Base-by-base conservation (phyloP, 1,140 invertebrate genomes). In the Nephotettix cincticeps region DNA sequence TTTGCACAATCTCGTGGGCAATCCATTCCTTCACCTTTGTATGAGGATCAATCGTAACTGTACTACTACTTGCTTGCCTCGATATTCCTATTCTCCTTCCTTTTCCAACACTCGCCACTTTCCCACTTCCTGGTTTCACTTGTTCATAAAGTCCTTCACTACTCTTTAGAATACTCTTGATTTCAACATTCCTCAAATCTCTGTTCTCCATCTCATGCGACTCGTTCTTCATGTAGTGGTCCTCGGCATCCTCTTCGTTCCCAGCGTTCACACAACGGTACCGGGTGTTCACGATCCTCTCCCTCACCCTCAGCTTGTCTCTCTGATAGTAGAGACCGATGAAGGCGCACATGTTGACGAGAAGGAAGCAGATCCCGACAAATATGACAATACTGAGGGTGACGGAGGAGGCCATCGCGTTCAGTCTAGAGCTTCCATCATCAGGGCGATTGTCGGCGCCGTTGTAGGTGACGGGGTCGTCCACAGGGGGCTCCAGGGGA, bases 11-110 rank as follows among this genome's bases (percentile, higher is more conserved):
- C 27, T 74, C 74, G 0, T 91, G 85, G 1, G 90, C 87, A 73
- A 94, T 94, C 92, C 92, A 94, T 69, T 93, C 91, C 68, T 88
- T 86, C 1, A 94, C 92, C 83, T 93, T 93, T 13, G 91, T 90
- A 76, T 93, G 90, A 0, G 92, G 90, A 77, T 93, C 92, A 71
- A 94, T 88, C 0, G 76, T 75, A 1, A 75, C 71, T 2, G 92
- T 93, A 58, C 91, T 93, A 13, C 85, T 87, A 0, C 91, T 93
- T 74, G 90, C 86, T 76, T 91, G 88, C 40, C 91, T 80, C 17
- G 88, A 86, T 11, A 90, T 80, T 79, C 89, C 88, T 73, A 88
- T 85, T 32, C 85, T 86, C 76, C 86, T 88, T n/a, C 83, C 83
- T 9, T 81, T 82, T 45, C 83, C 81, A 71, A 83, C 82, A 81